Evolutionary conservation across 2,888 invertebrate species (phyloP), one percentile per base, ranked within the genome.

Genomic region (Drosophila dives): DNA sequence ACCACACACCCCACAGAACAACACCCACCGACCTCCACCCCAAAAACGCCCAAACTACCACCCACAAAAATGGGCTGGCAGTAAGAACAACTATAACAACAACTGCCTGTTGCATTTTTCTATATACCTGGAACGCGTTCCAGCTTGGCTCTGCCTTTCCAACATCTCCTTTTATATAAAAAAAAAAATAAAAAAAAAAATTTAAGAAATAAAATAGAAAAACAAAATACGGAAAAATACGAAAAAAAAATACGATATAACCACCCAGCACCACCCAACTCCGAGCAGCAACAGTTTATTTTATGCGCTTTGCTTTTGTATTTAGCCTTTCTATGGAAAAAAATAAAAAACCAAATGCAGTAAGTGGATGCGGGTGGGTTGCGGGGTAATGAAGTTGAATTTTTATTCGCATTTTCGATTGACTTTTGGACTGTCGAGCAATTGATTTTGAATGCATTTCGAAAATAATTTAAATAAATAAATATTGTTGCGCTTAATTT

Each of bases 61-160:
- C 69, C 68, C 62, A 64, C 58, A 51, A 51, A 48, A 71, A 55
- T 38, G 59, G 70, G 23, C 42, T 54, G 32, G 38, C 69, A 49
- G 34, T 51, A 55, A 54, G 55, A 67, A 72, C 74, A 78, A 67
- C 72, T 77, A 75, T 64, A 83, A 72, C 82, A 85, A 79, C 84
- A 84, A 87, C 82, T 87, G 85, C 85, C 85, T 86, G 85, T 86
- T 86, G 85, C 85, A 89, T 74, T 87, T 80, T 80, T 74, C 85
- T 88, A 88, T 88, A 54, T 84, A 74, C 75, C 77, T 74, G 76
- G 65, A 82, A 76, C 20, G 53, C 51, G 23, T 82, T 80, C 80
- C 80, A 80, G 72, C 56, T 62, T 40, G 51, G 54, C 29, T 61
- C 64, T 60, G 64, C 53, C 75, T 50, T 72, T 80, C 86, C 75